Percentiles rank a stretch among this genome's conserved stretches.
phyloP scores from a whole-genome alignment of 1,140 invertebrate genomes.

The Drosophila sucinea region DNA sequence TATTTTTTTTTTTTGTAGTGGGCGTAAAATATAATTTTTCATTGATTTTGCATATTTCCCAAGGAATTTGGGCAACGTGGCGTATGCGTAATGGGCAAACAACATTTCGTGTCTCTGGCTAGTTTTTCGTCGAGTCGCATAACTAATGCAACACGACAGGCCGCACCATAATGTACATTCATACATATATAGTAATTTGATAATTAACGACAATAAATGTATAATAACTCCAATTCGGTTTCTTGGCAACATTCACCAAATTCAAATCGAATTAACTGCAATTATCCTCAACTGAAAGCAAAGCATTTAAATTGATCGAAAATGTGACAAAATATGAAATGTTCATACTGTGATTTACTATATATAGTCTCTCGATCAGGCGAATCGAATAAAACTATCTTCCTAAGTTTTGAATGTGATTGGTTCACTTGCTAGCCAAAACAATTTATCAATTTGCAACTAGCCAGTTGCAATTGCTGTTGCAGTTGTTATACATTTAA shows the following conservation, averaged over 20 bases:
- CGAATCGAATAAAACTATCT: too few relatives aligned
- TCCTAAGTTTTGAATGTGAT: too few relatives aligned
- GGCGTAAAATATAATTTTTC: background rate
- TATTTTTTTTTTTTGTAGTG: background rate
- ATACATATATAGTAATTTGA: constrained; percentile 8
- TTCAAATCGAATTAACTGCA: constrained; percentile 2
- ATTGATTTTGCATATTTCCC: constrained; percentile 17
- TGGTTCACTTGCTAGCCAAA: background rate
- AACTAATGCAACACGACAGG: constrained; percentile 6
- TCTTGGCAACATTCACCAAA: constrained; percentile 11
- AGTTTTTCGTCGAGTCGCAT: background rate
- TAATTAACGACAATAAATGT: constrained; percentile 9
- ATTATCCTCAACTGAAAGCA: constrained; percentile 6
- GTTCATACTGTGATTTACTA: background rate
- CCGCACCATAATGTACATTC: background rate
- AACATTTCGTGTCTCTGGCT: constrained; percentile 3
- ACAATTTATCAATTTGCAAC: constrained; percentile 1
- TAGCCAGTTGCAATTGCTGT: background rate
- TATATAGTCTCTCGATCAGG: background rate
- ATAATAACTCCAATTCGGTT: background rate
- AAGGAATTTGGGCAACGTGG: constrained; percentile 1
- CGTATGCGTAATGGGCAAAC: constrained; percentile 5
- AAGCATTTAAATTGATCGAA: background rate
- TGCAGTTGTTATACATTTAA: constrained; percentile 46
- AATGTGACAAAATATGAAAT: background rate